phyloP scores from a whole-genome alignment of 2,888 invertebrate genomes.

The Mayetiola destructor region DNA sequence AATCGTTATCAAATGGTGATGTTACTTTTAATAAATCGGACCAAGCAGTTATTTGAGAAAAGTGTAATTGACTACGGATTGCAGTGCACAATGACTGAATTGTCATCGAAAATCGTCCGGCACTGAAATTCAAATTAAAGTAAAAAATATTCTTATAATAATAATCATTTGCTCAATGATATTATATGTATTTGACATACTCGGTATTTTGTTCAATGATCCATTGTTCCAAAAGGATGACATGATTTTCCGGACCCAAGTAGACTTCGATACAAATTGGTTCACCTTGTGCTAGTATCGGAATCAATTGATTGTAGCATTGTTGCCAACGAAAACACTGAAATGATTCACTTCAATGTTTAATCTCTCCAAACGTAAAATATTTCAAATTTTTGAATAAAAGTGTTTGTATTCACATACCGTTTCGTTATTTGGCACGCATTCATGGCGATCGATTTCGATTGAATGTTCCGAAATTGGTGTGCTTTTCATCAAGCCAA shows the following conservation, averaged over 20 bases:
- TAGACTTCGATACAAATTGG: constrained; percentile 35
- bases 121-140: constrained; percentile 21
- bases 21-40: constrained; percentile 34
- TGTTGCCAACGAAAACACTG: constrained; percentile 33
- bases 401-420: too few species aligned
- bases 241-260: constrained; percentile 32
- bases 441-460: constrained; percentile 35
- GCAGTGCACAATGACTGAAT: constrained; percentile 74
- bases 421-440: constrained; percentile 36
- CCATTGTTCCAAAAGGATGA: constrained; percentile 35
- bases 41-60: constrained; percentile 95
- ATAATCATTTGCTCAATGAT: neutral
- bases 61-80: constrained; percentile 85
- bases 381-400: too few species aligned
- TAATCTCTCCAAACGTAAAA: too few species aligned
- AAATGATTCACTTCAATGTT: neutral
- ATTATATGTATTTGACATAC: constrained; percentile 23
- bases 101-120: constrained; percentile 26
- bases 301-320: constrained; percentile 33
- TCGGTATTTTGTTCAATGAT: constrained; percentile 32
- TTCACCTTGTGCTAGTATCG: constrained; percentile 30
- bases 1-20: constrained; percentile 27
- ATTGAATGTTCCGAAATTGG: constrained; percentile 14
- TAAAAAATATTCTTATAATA: neutral
- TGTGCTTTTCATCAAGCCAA: constrained; percentile 32